phyloP scores from a whole-genome alignment of 2,888 invertebrate genomes.

The Dynastes maya region DNA sequence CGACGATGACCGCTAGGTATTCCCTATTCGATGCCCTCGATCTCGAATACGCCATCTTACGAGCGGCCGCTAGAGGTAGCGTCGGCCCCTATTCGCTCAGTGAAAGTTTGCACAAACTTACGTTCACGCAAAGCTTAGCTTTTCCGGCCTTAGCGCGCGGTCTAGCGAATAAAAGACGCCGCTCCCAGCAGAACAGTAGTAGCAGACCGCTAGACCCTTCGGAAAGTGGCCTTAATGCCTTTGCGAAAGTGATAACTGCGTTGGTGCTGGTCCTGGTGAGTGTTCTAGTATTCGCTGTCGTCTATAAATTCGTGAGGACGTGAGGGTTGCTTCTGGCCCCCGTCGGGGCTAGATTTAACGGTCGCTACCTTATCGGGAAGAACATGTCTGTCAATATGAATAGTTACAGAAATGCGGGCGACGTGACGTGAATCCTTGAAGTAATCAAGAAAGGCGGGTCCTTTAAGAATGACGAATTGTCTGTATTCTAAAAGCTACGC shows the following conservation, averaged over 20 bases:
- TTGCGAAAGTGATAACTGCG: conserved; percentile 82
- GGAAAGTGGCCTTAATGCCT: conserved; percentile 80
- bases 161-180: conserved; percentile 76
- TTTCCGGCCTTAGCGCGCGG: conserved; percentile 82
- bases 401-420: conserved; percentile 56
- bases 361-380: conserved; percentile 58
- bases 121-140: conserved; percentile 82
- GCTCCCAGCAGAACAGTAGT: conserved; percentile 71
- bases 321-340: conserved; percentile 85
- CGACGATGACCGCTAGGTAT: conserved; percentile 76
- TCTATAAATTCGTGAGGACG: conserved; percentile 83
- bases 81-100: conserved; percentile 82
- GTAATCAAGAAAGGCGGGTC: neutral
- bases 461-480: neutral
- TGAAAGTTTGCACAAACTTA: conserved; percentile 81
- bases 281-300: conserved; percentile 81
- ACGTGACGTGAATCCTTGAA: conserved; percentile 55
- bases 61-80: conserved; percentile 81
- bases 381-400: conserved; percentile 55
- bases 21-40: conserved; percentile 82
- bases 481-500: conserved; percentile 17
- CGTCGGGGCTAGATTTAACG: conserved; percentile 62
- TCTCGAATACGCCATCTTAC: conserved; percentile 79
- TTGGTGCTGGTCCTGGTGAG: conserved; percentile 80
- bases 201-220: conserved; percentile 75